These are phyloP conservation scores for Platycercus adscitus DNA, from an alignment of 2,113 vertebrate species.

Conservation along the genomic window DNA sequence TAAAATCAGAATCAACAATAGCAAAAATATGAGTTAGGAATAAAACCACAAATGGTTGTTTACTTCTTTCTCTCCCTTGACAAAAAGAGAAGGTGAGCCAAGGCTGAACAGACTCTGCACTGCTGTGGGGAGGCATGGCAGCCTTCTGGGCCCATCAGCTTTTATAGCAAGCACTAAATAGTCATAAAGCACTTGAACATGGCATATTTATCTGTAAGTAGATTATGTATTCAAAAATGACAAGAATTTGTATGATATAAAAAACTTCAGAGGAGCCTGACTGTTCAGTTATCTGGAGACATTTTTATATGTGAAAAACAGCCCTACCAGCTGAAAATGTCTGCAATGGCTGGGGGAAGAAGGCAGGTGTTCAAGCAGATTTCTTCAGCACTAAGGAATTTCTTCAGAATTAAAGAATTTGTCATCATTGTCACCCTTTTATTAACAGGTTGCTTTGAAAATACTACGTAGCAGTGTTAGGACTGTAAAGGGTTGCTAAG, in stretches of 20 bases:
- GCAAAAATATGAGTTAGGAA: not conserved
- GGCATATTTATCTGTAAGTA: fast-evolving
- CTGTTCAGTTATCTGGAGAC: not conserved
- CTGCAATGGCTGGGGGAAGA: not conserved
- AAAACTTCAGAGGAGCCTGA: not conserved
- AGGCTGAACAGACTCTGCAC: not conserved
- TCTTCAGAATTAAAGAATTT: not conserved
- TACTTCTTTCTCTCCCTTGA: not conserved
- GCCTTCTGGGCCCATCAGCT: not conserved
- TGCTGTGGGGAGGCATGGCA: not conserved
- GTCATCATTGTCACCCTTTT: not conserved
- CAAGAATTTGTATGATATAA: not conserved
- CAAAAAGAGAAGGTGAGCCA: not conserved
- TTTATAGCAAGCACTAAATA: not conserved
- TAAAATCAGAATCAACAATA: not conserved
- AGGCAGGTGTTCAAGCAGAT: not conserved
- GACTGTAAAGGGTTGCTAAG: not conserved
- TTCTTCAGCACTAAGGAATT: not conserved
- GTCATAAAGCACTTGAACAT: not conserved
- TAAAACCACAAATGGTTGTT: not conserved
- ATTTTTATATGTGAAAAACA: not conserved
- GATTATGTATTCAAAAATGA: not conserved
- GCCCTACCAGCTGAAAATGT: not conserved
- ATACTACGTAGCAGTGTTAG: fast-evolving
- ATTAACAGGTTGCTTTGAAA: not conserved